Conservation (phyloP, 2,888 invertebrate genomes). For the Pammene fasciana region DNA sequence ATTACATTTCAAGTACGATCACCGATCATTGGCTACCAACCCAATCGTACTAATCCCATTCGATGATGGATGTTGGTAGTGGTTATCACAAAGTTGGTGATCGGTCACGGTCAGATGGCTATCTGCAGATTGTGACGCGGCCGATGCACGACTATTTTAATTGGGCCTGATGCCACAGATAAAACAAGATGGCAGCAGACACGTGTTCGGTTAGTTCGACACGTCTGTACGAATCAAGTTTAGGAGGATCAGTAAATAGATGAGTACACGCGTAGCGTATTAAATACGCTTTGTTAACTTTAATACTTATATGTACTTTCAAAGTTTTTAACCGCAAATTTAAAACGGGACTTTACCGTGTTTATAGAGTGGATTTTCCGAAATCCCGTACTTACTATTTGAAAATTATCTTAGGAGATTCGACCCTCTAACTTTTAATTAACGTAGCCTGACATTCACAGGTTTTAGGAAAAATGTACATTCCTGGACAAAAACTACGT, state of each 20-base stretch:
- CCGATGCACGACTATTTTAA: constrained; percentile 83
- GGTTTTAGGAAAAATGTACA: too few species aligned
- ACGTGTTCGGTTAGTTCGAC: constrained; percentile 61
- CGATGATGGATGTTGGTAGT: constrained; percentile 47
- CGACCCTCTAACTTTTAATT: too few species aligned
- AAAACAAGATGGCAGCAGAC: constrained; percentile 76
- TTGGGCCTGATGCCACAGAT: constrained; percentile 74
- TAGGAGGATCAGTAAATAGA: not conserved
- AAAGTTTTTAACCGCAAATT: too few species aligned
- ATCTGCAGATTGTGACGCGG: constrained; percentile 78
- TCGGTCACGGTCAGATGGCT: constrained; percentile 76
- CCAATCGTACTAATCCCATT: constrained; percentile 10
- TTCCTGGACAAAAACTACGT: too few species aligned
- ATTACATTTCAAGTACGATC: not conserved
- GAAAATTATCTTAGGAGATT: too few species aligned
- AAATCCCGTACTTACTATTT: too few species aligned
- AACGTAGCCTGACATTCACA: too few species aligned
- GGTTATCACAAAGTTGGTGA: constrained; percentile 61
- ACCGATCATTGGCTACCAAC: constrained; percentile 1
- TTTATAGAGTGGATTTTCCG: too few species aligned
- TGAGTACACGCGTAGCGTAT: not conserved
- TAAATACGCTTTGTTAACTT: too few species aligned
- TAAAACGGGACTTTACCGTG: too few species aligned
- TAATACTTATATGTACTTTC: too few species aligned
- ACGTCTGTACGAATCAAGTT: constrained; percentile 42